phyloP scores from a whole-genome alignment of 2,797 vertebrate species.

The Tiaroga cobitis region DNA sequence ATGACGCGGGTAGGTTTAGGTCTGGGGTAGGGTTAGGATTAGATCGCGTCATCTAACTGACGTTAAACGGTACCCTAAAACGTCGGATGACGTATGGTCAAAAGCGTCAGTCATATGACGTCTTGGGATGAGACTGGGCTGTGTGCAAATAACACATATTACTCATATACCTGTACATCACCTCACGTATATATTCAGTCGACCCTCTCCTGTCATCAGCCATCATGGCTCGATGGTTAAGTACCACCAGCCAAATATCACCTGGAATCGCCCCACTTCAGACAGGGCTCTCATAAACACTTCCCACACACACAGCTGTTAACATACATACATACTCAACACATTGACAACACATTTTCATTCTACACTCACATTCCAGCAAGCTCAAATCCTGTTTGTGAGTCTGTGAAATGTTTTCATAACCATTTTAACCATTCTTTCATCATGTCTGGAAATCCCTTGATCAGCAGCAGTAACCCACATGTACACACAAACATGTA shows the following conservation, averaged over 20 bases:
- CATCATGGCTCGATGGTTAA: not conserved
- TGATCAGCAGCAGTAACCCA: slow-evolving; percentile 20
- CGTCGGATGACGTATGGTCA: too few species aligned
- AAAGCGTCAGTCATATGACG: too few species aligned
- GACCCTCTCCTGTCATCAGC: slow-evolving; percentile 6
- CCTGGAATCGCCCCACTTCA: not conserved
- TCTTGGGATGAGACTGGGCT: too few species aligned
- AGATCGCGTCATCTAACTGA: too few species aligned
- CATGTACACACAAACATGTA: slow-evolving; percentile 18
- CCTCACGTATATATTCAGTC: not conserved
- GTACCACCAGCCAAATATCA: slow-evolving; percentile 9
- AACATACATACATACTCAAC: not conserved
- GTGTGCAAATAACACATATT: not conserved
- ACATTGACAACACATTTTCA: not conserved
- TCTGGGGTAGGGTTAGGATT: too few species aligned
- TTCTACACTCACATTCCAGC: not conserved
- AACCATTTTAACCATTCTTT: slow-evolving; percentile 60
- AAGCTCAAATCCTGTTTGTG: slow-evolving; percentile 18
- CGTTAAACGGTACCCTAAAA: too few species aligned
- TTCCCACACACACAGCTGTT: not conserved
- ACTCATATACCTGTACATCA: not conserved
- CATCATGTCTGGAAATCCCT: slow-evolving; percentile 64
- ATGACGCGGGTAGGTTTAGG: too few species aligned
- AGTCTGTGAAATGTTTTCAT: slow-evolving; percentile 27
- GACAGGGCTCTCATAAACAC: slow-evolving; percentile 17